These are phyloP conservation scores for Tenebrosternarchus preto DNA, from an alignment of 2,113 vertebrate species.

Conservation along the genomic window DNA sequence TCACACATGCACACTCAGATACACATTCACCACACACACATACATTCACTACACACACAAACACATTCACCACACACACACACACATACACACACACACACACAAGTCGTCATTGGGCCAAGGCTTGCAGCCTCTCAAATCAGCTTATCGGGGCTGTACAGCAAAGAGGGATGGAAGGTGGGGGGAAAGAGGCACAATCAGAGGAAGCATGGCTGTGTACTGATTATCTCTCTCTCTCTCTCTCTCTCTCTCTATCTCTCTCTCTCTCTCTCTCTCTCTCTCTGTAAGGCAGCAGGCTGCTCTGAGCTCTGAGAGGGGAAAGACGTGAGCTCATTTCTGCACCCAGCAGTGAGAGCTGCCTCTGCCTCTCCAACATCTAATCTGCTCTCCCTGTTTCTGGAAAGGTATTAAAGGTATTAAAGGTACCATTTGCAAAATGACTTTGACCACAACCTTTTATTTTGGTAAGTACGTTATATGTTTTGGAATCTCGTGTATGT, in stretches of 20 bases:
- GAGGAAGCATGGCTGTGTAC: conserved; percentile 29
- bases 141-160: conserved; percentile 38
- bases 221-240: conserved; percentile 37
- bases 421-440: not conserved
- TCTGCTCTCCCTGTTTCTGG: conserved; percentile 3
- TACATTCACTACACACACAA: not conserved
- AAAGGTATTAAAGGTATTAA: not conserved
- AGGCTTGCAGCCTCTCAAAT: conserved; percentile 15
- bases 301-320: conserved; percentile 25
- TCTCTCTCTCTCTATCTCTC: too few species aligned
- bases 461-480: too few species aligned
- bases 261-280: too few species aligned
- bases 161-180: conserved; percentile 31
- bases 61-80: conserved; percentile 3
- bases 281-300: conserved; percentile 30
- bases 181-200: conserved; percentile 41
- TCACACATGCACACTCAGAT: conserved; percentile 24
- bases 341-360: conserved; percentile 24
- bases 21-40: conserved; percentile 14
- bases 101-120: conserved; percentile 29
- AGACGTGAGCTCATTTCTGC: conserved; percentile 33
- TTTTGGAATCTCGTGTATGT: too few species aligned
- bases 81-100: conserved; percentile 22
- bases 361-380: conserved; percentile 12
- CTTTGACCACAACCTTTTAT: not conserved